Evolutionary conservation across 1,140 invertebrate species (phyloP), one percentile per base, ranked within the genome.

Genomic region (Hypsibius dujardini): DNA sequence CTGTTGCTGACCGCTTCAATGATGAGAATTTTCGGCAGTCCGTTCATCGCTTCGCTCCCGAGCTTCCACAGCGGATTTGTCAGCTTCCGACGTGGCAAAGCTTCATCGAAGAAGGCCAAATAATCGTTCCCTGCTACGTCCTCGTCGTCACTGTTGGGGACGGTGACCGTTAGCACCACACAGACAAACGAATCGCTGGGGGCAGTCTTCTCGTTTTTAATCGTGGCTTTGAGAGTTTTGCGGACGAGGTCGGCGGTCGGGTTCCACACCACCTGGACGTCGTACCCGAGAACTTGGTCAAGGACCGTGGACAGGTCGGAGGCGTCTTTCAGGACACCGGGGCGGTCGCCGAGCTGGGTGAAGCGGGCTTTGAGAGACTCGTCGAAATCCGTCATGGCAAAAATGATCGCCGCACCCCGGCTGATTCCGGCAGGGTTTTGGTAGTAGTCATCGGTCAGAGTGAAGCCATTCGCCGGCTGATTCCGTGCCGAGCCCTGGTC

Each of bases 301-400:
- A 67, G 62, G 28, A 28, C 28, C 28, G 28, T 28, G 28, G 28
- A 28, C 28, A 28, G 28, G 42, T 67, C 62, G 42, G 12, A 15
- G 42, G 62, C 62, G 62, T 67, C 62, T 67, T 67, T 67, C 7
- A 7, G 7, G 50, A n/a, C 50, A 56, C n/a, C n/a, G 7, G 50
- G 62, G 45, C 50, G 50, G 50, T 56, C 0, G 50, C 50, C n/a
- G 50, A 7, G n/a, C 50, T n/a, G 50, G 50, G 50, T 56, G 50
- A 12, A 56, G 7, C 7, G 50, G 7, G 7, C 7, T 56, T 56
- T 56, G 7, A 56, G n/a, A 56, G 50, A 56, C 7, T 56, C 50
- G 7, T 67, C 62, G 45, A 67, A 45, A 45, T 67, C 42, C 7
- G 12, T 67, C 62, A 67, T 12, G 7, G 12, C 62, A 0, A 67